These are phyloP conservation scores for Borostomias antarcticus DNA, from an alignment of 2,797 vertebrate species.

Conservation along the genomic window DNA sequence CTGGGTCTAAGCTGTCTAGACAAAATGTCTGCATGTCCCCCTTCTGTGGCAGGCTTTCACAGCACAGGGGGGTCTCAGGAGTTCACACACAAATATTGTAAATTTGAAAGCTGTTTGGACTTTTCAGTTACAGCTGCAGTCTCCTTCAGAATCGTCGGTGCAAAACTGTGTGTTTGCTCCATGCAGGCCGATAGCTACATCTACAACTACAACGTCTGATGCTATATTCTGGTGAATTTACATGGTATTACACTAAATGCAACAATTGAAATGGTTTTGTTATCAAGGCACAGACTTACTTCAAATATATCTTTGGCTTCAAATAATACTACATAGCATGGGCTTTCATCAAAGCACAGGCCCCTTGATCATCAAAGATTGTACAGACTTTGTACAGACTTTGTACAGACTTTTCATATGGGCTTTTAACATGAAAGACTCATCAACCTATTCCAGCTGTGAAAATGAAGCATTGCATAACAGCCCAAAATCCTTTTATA, in stretches of 20 bases:
- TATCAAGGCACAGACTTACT: no score
- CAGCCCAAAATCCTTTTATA: background rate
- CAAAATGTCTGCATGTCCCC: background rate
- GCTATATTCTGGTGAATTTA: no score
- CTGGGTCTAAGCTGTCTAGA: background rate
- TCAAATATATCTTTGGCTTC: no score
- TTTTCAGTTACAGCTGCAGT: background rate
- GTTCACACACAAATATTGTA: background rate
- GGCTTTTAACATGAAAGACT: conserved; percentile 4
- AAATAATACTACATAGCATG: no score
- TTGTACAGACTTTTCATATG: background rate
- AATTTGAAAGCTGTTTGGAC: background rate
- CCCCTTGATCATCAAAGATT: background rate
- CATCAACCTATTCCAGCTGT: background rate
- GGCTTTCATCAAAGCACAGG: background rate
- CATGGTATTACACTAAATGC: no score
- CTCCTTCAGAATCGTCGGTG: background rate
- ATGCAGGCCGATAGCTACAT: no score
- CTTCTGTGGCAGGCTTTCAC: background rate
- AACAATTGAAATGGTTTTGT: no score
- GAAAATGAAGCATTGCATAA: background rate
- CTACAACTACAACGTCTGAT: no score
- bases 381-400: background rate
- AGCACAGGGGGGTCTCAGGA: background rate
- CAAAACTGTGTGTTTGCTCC: no score